Evolutionary conservation across 64 coral and sea anemone genomes (phyloP).

Genomic region (Porites lutea): DNA sequence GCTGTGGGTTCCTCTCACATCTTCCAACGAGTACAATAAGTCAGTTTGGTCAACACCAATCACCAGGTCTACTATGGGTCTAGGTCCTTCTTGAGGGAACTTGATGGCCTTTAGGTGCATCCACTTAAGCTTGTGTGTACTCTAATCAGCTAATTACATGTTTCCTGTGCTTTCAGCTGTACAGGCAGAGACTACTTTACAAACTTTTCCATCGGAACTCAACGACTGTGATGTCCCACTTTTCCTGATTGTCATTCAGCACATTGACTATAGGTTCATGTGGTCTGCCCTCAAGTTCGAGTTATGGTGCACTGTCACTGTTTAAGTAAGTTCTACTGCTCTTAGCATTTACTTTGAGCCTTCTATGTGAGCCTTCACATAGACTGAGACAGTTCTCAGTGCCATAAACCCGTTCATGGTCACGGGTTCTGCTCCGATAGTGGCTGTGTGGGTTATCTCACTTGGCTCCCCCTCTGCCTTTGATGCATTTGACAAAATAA

Average conservation of each 20-base stretch:
- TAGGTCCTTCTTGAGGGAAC: constrained; percentile 48
- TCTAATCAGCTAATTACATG: constrained; percentile 65
- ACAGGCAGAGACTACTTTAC: constrained; percentile 24
- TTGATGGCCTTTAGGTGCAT: constrained; percentile 37
- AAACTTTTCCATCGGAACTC: constrained; percentile 57
- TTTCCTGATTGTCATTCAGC: constrained; percentile 42
- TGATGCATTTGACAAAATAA: not conserved
- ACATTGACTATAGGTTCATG: constrained; percentile 47
- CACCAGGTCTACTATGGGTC: constrained; percentile 60
- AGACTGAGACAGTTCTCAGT: constrained; percentile 43
- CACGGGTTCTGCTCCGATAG: not conserved
- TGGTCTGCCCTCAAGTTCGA: constrained; percentile 31
- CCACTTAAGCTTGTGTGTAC: constrained; percentile 38
- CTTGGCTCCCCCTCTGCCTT: constrained; percentile 48
- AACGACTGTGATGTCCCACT: constrained; percentile 14
- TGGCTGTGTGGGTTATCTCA: constrained; percentile 46
- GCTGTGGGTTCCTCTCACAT: constrained; percentile 70
- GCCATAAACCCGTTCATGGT: constrained; percentile 19
- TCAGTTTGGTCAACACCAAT: constrained; percentile 73
- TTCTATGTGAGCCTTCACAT: constrained; percentile 28
- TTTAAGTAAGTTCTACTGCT: constrained; percentile 60
- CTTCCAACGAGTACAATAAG: constrained; percentile 53
- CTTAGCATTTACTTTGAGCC: too few relatives aligned
- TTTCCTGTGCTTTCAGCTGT: constrained; percentile 56
- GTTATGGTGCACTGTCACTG: constrained; percentile 32